Evolutionary conservation across 2,888 invertebrate genomes (phyloP).

Genomic region (Drosophila birchii): DNA sequence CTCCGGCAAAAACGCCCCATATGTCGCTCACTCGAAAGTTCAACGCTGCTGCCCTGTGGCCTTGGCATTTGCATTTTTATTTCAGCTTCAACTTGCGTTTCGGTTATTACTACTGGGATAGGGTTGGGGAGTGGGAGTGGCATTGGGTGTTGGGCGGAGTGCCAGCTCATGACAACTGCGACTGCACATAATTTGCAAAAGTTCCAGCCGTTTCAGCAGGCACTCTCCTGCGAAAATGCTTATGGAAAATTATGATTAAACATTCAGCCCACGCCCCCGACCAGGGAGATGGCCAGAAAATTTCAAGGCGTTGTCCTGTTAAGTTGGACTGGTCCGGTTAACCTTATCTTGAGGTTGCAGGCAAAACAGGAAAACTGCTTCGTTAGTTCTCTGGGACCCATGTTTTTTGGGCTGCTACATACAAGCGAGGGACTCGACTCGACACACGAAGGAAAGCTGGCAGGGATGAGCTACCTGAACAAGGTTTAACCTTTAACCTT

Average conservation of each 20-base stretch:
- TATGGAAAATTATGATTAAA: conserved; percentile 43
- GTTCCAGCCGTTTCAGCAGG: conserved; percentile 43
- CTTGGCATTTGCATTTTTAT: conserved; percentile 69
- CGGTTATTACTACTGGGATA: conserved; percentile 56
- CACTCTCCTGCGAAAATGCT: conserved; percentile 39
- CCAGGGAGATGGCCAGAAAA: conserved; percentile 24
- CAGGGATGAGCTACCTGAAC: no score
- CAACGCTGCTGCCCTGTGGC: conserved; percentile 59
- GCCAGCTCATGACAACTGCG: conserved; percentile 48
- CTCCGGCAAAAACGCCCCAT: conserved; percentile 37
- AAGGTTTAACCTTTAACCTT: neutral
- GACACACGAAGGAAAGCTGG: neutral
- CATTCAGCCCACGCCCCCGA: conserved; percentile 31
- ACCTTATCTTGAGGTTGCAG: conserved; percentile 38
- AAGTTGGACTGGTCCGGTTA: conserved; percentile 16
- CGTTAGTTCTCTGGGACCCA: conserved; percentile 19
- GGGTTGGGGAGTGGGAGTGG: neutral
- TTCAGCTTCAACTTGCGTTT: conserved; percentile 58
- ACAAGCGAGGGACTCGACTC: neutral
- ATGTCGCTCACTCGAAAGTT: conserved; percentile 65
- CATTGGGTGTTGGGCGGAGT: conserved; percentile 1
- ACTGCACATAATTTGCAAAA: conserved; percentile 43
- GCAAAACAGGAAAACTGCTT: conserved; percentile 31
- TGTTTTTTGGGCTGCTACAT: conserved; percentile 14
- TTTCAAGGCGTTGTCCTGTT: conserved; percentile 13